phyloP scores from a whole-genome alignment of 92 coral and sea anemone species.

The Phenganax marumi region DNA sequence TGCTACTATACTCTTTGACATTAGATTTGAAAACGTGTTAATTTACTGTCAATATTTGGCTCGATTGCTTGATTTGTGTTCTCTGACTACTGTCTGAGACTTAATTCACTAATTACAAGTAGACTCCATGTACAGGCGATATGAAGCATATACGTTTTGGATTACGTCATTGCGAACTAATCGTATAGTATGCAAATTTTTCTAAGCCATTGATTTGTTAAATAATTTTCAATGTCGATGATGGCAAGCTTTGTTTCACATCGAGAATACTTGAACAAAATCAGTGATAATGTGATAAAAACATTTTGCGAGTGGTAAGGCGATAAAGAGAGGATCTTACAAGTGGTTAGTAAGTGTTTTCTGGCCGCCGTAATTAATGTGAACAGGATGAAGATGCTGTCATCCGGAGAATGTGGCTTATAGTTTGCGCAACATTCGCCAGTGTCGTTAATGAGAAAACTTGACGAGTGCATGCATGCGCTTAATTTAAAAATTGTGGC shows the following conservation, averaged over 20 bases:
- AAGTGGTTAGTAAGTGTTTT: constrained; percentile 29
- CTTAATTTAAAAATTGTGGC: background rate
- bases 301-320: constrained; percentile 36
- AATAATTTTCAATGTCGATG: background rate
- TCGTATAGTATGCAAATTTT: too few species aligned
- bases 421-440: background rate
- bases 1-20: too few species aligned
- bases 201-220: background rate
- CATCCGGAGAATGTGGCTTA: constrained; percentile 14
- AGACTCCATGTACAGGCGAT: too few species aligned
- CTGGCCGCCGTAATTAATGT: constrained; percentile 10
- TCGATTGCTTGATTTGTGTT: too few species aligned
- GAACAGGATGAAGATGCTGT: constrained; percentile 1
- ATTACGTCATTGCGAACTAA: too few species aligned
- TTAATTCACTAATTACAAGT: too few species aligned
- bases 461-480: constrained; percentile 15
- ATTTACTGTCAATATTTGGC: too few species aligned
- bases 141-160: too few species aligned
- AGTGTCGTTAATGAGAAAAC: background rate
- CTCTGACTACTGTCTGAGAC: too few species aligned
- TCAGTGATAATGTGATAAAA: constrained; percentile 48
- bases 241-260: background rate
- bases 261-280: background rate
- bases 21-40: too few species aligned
- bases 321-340: constrained; percentile 20